These are phyloP conservation scores for Erithacus rubecula DNA, from an alignment of 2,797 vertebrate genomes.

Conservation along the genomic window DNA sequence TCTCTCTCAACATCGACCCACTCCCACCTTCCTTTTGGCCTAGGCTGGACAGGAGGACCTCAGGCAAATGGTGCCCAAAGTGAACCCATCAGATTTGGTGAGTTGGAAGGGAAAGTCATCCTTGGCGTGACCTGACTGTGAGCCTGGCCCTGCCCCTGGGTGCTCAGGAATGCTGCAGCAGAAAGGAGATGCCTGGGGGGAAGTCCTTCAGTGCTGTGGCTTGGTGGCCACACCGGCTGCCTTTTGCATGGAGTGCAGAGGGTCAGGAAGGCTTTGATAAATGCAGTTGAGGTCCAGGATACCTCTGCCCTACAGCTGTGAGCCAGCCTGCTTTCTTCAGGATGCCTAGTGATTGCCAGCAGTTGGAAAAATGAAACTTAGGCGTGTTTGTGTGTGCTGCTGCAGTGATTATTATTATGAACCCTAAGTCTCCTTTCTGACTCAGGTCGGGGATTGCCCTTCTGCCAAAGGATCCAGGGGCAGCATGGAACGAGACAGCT, in stretches of 20 bases:
- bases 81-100: fast-evolving
- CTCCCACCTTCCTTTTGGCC: background rate
- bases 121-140: background rate
- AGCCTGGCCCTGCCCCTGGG: background rate
- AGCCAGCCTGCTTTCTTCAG: background rate
- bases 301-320: background rate
- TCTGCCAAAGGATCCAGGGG: background rate
- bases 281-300: background rate
- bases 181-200: background rate
- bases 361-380: background rate
- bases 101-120: background rate
- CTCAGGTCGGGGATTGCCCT: background rate
- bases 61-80: background rate
- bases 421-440: background rate
- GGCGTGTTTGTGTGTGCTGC: background rate
- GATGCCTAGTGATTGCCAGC: background rate
- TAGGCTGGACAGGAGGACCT: background rate
- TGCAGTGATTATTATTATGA: background rate
- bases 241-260: background rate
- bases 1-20: background rate
- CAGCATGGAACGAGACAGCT: background rate
- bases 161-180: background rate
- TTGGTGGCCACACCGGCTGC: fast-evolving
- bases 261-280: background rate
- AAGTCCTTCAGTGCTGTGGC: background rate